Base-by-base conservation (phyloP, 2,797 vertebrate genomes). In the Anguilla anguilla region DNA sequence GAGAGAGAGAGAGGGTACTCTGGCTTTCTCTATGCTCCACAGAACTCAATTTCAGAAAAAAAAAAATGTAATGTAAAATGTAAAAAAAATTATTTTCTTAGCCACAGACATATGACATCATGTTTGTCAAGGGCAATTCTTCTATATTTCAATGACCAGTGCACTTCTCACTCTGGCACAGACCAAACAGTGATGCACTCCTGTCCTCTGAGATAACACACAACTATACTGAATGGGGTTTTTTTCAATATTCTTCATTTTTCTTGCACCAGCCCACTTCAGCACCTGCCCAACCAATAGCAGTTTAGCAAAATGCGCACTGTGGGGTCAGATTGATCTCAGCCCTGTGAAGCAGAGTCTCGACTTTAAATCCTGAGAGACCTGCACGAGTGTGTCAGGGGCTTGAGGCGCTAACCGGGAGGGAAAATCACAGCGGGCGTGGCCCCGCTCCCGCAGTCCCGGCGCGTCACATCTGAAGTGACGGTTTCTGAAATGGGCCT, bases 401-500 rank as follows among this genome's bases (percentile, higher is more conserved):
- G 89, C 43, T 86, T 6, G 19, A 79, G 83, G 39, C 10, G 82
- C n/a, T 83, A 89, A 87, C 53, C 74, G 67, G 61, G 39, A 49
- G 28, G 28, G 13, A 64, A 15, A 46, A 77, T 31, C 25, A 55
- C n/a, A 59, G 59, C 55, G 72, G 25, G 53, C 64, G 88, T 79
- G 83, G 77, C 74, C 49, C 31, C 53, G 92, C 88, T 85, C 46
- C 81, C 77, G 39, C 57, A 57, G 53, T 72, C 84, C 87, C 81
- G 64, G 11, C 72, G 57, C 85, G 83, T 74, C 49, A 86, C 61
- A 81, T 89, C 90, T 84, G 89, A 64, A 55, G 51, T 64, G 90
- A 91, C 90, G 90, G 86, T 72, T 82, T 88, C 74, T 90, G 74
- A 87, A 92, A 89, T 86, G 46, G 85, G 83, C 72, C 13, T 89